phyloP scores from a whole-genome alignment of 2,888 invertebrate species.

The Eupithecia centaureata region DNA sequence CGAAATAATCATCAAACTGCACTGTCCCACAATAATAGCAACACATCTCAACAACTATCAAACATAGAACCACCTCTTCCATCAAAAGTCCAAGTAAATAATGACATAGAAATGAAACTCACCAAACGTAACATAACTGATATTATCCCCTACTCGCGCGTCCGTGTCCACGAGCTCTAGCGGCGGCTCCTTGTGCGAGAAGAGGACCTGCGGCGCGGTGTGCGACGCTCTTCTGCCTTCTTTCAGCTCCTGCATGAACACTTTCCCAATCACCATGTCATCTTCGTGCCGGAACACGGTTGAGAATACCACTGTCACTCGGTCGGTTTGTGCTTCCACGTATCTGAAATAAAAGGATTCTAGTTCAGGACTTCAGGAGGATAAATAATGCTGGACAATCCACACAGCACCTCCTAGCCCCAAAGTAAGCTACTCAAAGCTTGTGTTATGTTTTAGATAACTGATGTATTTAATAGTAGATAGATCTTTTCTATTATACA shows the following conservation, averaged over 20 bases:
- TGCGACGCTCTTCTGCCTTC: conserved; percentile 98
- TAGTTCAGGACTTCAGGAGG: too few relatives aligned
- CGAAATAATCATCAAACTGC: too few relatives aligned
- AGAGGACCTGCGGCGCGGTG: conserved; percentile 95
- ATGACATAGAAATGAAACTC: conserved; percentile 54
- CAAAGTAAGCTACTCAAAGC: too few relatives aligned
- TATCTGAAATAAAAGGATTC: conserved; percentile 86
- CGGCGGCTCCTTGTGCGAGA: conserved; percentile 98
- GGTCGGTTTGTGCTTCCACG: conserved; percentile 98
- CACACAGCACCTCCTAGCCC: too few relatives aligned
- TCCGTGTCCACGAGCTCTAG: conserved; percentile 96
- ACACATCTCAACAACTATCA: too few relatives aligned
- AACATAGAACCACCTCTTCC: too few relatives aligned
- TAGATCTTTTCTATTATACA: too few relatives aligned
- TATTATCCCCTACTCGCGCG: conserved; percentile 97
- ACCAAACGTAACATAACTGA: conserved; percentile 99
- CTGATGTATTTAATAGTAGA: too few relatives aligned
- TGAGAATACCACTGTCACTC: conserved; percentile 99
- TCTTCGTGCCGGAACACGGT: conserved; percentile 99
- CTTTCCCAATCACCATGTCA: conserved; percentile 99
- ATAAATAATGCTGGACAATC: too few relatives aligned
- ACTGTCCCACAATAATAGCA: too few relatives aligned
- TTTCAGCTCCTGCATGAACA: conserved; percentile 99
- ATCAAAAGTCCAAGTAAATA: not conserved
- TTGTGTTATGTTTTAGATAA: too few relatives aligned